Base-by-base conservation (phyloP, 2,113 vertebrate species). In the Eolophus roseicapilla region DNA sequence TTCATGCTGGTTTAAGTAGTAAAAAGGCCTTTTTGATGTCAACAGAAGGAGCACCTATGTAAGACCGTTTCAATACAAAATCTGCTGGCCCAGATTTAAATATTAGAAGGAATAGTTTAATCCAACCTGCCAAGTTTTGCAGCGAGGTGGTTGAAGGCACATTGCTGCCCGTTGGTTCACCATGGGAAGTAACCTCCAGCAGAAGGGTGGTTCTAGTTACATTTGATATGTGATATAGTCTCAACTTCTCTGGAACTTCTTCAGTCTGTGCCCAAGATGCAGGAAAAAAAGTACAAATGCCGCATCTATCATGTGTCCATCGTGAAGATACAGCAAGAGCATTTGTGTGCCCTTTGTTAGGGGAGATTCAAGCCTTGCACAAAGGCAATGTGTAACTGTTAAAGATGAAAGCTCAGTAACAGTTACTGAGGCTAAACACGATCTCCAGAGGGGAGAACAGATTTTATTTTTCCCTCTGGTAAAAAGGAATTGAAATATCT, bases 401-500 rank as follows among this genome's bases (percentile, higher is more conserved):
- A 62, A 55, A 57, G 41, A 69, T 43, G 19, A 50, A 82, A 88
- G 11, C 18, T 73, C 21, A 52, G 47, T 16, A 37, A 75, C 15
- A 25, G 37, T 47, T 52, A 50, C 19, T 70, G 55, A 81, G 11
- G 17, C 57, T 33, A 78, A 86, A 69, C 7, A 67, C 15, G 21
- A 12, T 10, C 41, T 52, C 24, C 77, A 27, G 87, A 59, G 13
- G 12, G 24, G 31, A 70, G n/a, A 87, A 65, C 33, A 41, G 6
- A 21, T 6, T 14, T 13, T 28, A 19, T 6, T 6, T 7, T 4
- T 2, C 1, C 8, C 11, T 31, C 6, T 6, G 6, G 7, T 15
- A 57, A 53, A 60, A 77, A 73, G 18, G 24, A 85, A 50, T 27
- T 3, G 43, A 69, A 73, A 21, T 43, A 73, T 43, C 52, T 79